These are phyloP conservation scores for Flexamia atlantica DNA, from an alignment of 2,888 invertebrate species.

Conservation along the genomic window DNA sequence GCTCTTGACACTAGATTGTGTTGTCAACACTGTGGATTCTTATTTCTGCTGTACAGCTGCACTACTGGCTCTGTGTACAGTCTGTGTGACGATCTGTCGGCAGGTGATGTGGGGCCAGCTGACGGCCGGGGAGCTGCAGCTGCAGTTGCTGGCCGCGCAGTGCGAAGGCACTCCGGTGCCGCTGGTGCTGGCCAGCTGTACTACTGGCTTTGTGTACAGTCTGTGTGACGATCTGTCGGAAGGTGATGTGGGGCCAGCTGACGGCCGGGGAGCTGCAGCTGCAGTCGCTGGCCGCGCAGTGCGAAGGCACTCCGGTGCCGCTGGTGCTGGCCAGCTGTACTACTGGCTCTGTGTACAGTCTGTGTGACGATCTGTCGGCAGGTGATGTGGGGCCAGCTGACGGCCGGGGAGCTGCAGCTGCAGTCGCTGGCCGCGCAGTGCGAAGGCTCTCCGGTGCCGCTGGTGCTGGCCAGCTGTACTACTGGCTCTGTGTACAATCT, in stretches of 20 bases:
- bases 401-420: slow-evolving; percentile 85
- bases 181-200: slow-evolving; percentile 90
- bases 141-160: slow-evolving; percentile 85
- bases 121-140: slow-evolving; percentile 84
- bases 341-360: no score
- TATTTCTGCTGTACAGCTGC: no score
- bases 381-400: slow-evolving; percentile 91
- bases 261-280: slow-evolving; percentile 86
- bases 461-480: slow-evolving; percentile 93
- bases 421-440: slow-evolving; percentile 87
- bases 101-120: slow-evolving; percentile 91
- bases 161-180: slow-evolving; percentile 96
- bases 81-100: no score
- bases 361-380: no score
- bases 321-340: slow-evolving; percentile 92
- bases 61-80: no score
- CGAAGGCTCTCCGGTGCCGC: slow-evolving; percentile 93
- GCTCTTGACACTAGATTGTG: no score
- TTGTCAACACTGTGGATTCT: no score
- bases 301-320: slow-evolving; percentile 94
- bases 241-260: slow-evolving; percentile 91
- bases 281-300: slow-evolving; percentile 85
- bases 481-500: no score
- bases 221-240: no score
- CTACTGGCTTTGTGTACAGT: no score